Evolutionary conservation across 2,888 invertebrate species (phyloP).

Genomic region (Tineola bisselliella): DNA sequence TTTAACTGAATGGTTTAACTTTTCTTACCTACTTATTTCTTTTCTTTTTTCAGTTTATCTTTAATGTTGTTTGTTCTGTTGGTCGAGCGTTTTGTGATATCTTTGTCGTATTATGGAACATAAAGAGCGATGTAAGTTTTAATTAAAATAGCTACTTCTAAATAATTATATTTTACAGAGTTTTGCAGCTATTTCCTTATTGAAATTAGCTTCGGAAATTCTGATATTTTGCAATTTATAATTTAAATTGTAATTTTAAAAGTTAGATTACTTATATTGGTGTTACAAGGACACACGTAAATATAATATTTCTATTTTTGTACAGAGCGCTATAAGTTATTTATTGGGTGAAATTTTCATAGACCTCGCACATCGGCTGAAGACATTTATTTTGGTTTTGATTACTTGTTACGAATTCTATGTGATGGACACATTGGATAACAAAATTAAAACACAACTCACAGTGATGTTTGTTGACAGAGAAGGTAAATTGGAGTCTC

Average conservation of each 20-base stretch:
- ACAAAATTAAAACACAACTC: neutral
- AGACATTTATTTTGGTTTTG: neutral
- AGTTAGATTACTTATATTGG: neutral
- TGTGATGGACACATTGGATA: neutral
- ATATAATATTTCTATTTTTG: neutral
- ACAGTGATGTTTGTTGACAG: neutral
- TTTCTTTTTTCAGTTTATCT: neutral
- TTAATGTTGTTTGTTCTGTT: constrained; percentile 1
- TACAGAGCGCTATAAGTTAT: neutral
- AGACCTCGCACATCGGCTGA: neutral
- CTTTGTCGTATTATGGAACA: neutral
- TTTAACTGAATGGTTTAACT: too few species aligned
- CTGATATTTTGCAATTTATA: neutral
- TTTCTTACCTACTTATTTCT: neutral
- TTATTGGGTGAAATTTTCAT: neutral
- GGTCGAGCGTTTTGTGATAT: neutral
- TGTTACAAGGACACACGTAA: neutral
- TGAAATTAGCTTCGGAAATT: neutral
- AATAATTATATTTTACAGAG: too few species aligned
- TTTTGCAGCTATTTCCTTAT: too few species aligned
- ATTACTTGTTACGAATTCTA: neutral
- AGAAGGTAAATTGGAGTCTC: neutral
- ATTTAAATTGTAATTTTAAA: neutral
- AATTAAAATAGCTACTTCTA: too few species aligned
- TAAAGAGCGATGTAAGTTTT: neutral